A percentile compares a stretch with the other conserved stretches of the same genome.
Evolutionary conservation across 2,113 vertebrate species (phyloP).

Genomic region (Crotalus viridis): DNA sequence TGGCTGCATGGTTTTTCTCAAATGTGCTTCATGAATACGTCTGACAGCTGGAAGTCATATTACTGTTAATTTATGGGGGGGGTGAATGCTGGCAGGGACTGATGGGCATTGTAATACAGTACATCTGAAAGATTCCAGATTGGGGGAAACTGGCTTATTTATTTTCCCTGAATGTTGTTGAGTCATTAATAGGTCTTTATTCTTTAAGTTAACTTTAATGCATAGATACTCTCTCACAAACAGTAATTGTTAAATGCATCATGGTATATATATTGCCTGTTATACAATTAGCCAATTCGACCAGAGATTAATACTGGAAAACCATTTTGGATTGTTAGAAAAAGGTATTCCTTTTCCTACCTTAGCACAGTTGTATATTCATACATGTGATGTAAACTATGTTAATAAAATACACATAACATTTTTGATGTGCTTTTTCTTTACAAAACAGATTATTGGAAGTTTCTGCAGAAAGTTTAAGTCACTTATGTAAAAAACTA

Average conservation of each 20-base stretch:
- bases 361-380: not conserved
- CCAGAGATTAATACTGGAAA: not conserved
- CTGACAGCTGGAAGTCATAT: not conserved
- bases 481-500: not conserved
- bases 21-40: not conserved
- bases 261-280: not conserved
- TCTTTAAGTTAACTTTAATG: not conserved
- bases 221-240: not conserved
- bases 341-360: not conserved
- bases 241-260: not conserved
- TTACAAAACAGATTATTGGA: not conserved
- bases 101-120: not conserved
- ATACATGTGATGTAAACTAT: not conserved
- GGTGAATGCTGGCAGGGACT: not conserved
- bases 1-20: not conserved
- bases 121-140: not conserved
- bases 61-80: fast-evolving
- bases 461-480: not conserved
- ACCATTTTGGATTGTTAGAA: not conserved
- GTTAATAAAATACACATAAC: not conserved
- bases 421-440: not conserved
- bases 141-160: not conserved
- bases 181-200: not conserved
- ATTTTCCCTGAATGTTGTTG: not conserved
- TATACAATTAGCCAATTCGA: not conserved